Percentiles rank a stretch among this genome's conserved stretches.
Evolutionary conservation across 37 sponge, comb jelly and placozoan genomes (phyloP).

Genomic region (Amphimedon queenslandica): DNA sequence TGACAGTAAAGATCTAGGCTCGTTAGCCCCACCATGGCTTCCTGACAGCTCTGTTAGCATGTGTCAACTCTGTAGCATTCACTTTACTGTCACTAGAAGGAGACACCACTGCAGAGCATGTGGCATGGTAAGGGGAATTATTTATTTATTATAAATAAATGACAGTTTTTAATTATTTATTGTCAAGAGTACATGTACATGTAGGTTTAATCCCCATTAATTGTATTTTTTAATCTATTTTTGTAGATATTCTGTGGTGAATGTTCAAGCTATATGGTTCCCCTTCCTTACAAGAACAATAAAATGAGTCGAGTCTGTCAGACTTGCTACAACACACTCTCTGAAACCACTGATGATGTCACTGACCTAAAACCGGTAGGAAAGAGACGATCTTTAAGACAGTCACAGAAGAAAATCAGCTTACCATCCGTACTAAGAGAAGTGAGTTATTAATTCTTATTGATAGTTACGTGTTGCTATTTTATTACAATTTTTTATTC

Average conservation of each 20-base stretch:
- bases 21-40: constrained; percentile 78
- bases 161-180: too few species aligned
- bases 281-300: constrained; percentile 52
- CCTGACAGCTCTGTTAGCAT: constrained; percentile 79
- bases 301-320: constrained; percentile 72
- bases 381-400: background rate
- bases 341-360: background rate
- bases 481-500: too few species aligned
- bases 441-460: constrained; percentile 2
- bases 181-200: background rate
- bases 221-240: background rate
- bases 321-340: constrained; percentile 47
- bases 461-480: too few species aligned
- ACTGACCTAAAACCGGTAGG: background rate
- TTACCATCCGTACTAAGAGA: constrained; percentile 38
- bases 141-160: too few species aligned
- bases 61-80: constrained; percentile 73
- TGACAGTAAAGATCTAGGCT: constrained; percentile 37
- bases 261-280: constrained; percentile 50
- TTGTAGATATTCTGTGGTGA: constrained; percentile 70
- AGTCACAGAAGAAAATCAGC: constrained; percentile 25
- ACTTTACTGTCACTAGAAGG: constrained; percentile 65
- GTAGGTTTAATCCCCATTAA: background rate
- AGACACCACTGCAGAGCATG: constrained; percentile 86
- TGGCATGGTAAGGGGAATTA: constrained; percentile 71